Evolutionary conservation across 2,797 vertebrate genomes (phyloP), one percentile per base, ranked within the genome.

Genomic region (Capromys pilorides): DNA sequence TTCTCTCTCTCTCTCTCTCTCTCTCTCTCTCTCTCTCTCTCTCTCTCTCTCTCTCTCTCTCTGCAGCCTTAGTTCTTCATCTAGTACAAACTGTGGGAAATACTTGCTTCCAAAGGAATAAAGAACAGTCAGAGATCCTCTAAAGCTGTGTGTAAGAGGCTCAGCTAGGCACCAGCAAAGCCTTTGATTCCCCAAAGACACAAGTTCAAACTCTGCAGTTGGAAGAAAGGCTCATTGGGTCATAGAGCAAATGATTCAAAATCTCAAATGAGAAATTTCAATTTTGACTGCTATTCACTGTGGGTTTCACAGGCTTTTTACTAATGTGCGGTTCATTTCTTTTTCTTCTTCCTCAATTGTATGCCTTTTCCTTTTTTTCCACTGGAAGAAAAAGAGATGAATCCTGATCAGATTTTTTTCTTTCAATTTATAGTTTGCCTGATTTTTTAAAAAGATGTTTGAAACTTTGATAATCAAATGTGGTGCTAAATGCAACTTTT

Each of bases 221-320:
- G 80, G 85, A 73, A 93, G 62, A 82, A 91, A 90, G 41, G 39
- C 28, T 93, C 33, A 66, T 1, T 78, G 33, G 39, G 33, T 73
- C 31, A 67, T 8, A 66, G 31, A 45, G 57, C 31, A 80, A 95
- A 87, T 81, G n/a, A 79, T 51, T 94, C 64, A 86, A 10, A 67
- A 67, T 91, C n/a, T 73, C 88, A 92, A 91, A 71, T 39, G 73
- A 93, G 64, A 80, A 90, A 91, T 93, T 54, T 78, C 45, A 77
- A 11, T 28, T 83, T 61, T 94, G 69, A 62, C 59, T 90, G 14
- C 26, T 81, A 69, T 18, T 83, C 69, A 82, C 67, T 61, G 33
- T 67, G 54, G 18, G 13, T 39, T 91, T 77, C 62, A 11, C 26
- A 26, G 11, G 16, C 21, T 33, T 51, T 93, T 86, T 81, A 51